Evolutionary conservation across 2,888 invertebrate genomes (phyloP).

Genomic region (Ceratothoa steindachneri): DNA sequence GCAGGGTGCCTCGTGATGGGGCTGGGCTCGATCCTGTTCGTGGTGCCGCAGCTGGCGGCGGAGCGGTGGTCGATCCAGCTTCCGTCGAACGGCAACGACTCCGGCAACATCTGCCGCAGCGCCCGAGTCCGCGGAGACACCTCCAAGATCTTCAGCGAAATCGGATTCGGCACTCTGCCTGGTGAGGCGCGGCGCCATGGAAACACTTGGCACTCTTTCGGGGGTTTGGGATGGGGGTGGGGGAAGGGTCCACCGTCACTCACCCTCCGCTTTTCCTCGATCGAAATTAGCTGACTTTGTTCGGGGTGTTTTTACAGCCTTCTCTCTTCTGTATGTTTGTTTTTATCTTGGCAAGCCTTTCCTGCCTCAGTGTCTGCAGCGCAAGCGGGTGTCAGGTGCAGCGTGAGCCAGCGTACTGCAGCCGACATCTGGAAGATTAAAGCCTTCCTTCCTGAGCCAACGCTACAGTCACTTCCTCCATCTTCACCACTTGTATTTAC

Average conservation of each 20-base stretch:
- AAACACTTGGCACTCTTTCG: conserved; percentile 53
- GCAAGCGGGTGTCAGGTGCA: too few species aligned
- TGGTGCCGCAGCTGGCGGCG: conserved; percentile 76
- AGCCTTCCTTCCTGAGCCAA: too few species aligned
- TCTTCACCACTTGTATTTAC: too few species aligned
- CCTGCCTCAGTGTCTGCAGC: too few species aligned
- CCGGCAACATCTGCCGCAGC: conserved; percentile 74
- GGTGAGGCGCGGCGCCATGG: too few species aligned
- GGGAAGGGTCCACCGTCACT: neutral
- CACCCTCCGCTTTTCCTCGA: neutral
- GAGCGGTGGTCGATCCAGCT: conserved; percentile 44
- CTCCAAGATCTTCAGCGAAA: conserved; percentile 55
- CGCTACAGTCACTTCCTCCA: too few species aligned
- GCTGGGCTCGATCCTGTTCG: conserved; percentile 84
- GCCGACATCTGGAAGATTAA: too few species aligned
- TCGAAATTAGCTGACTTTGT: too few species aligned
- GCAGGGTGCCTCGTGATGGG: conserved; percentile 89
- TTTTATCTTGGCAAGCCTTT: too few species aligned
- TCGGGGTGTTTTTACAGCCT: too few species aligned
- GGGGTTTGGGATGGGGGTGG: conserved; percentile 64
- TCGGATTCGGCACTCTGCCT: conserved; percentile 40
- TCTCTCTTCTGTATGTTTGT: too few species aligned
- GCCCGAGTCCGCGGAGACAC: conserved; percentile 68
- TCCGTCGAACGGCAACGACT: conserved; percentile 60
- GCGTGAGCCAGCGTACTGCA: too few species aligned